These are phyloP conservation scores for Danio aesculapii DNA, from an alignment of 2,797 vertebrate species.

Conservation along the genomic window DNA sequence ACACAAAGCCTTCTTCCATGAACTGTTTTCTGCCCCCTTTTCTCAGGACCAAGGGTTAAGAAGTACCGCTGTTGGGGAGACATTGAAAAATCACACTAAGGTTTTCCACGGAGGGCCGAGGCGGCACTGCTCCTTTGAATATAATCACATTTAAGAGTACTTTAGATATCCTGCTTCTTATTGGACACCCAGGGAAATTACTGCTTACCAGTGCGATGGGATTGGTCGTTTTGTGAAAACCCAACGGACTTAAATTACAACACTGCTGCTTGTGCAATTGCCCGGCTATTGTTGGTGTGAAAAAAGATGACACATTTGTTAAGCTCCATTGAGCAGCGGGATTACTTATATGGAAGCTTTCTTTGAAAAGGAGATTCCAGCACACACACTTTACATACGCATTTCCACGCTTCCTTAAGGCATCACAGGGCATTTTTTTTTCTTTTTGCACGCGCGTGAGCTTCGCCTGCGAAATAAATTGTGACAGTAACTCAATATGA, in stretches of 20 bases:
- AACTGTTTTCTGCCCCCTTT: slow-evolving; percentile 28
- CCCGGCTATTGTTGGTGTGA: slow-evolving; percentile 55
- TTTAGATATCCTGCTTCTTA: slow-evolving; percentile 42
- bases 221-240: slow-evolving; percentile 45
- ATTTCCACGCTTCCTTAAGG: slow-evolving; percentile 77
- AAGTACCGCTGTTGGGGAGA: slow-evolving; percentile 46
- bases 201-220: slow-evolving; percentile 6
- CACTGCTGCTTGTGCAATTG: slow-evolving; percentile 41
- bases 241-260: slow-evolving; percentile 62
- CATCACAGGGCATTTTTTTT: slow-evolving; percentile 79
- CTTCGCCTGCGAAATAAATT: slow-evolving; percentile 79
- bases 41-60: slow-evolving; percentile 51
- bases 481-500: slow-evolving; percentile 88
- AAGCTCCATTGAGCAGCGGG: slow-evolving; percentile 69
- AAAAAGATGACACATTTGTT: slow-evolving; percentile 72
- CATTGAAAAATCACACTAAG: slow-evolving; percentile 45
- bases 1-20: slow-evolving; percentile 40
- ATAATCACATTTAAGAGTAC: slow-evolving; percentile 55
- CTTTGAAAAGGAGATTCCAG: slow-evolving; percentile 61
- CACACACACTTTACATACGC: slow-evolving; percentile 64
- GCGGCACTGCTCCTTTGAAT: slow-evolving; percentile 36
- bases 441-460: slow-evolving; percentile 73
- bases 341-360: slow-evolving; percentile 70
- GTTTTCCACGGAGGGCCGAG: slow-evolving; percentile 46
- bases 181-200: slow-evolving; percentile 43